phyloP scores from a whole-genome alignment of 1,140 invertebrate species.

The Berghia stephanieae region DNA sequence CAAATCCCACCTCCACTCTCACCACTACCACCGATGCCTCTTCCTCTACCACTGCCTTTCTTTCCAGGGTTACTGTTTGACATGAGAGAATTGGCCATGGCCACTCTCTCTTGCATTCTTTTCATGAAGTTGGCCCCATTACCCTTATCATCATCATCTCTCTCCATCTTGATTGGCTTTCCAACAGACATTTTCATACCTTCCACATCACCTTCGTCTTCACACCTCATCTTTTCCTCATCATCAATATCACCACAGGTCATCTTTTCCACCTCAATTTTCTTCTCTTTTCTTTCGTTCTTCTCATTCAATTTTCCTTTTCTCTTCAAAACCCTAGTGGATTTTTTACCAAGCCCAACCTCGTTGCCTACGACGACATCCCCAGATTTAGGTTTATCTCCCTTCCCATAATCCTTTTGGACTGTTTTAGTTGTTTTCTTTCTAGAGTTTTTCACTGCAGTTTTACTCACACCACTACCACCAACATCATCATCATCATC shows the following conservation, averaged over 20 bases:
- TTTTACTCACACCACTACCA: too few relatives aligned
- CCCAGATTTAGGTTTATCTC: too few relatives aligned
- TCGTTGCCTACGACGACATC: too few relatives aligned
- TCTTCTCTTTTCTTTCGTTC: slow-evolving; percentile 16
- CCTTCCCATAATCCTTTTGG: too few relatives aligned
- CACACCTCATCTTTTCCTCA: not conserved
- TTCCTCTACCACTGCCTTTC: not conserved
- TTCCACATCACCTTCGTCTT: not conserved
- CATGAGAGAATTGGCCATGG: not conserved
- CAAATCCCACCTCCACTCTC: not conserved
- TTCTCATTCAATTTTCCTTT: slow-evolving; percentile 13
- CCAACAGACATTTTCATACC: not conserved
- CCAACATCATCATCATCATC: too few relatives aligned
- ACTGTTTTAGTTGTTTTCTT: too few relatives aligned
- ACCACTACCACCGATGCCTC: not conserved
- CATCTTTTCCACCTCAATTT: not conserved
- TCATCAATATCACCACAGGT: not conserved
- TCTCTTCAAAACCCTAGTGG: not conserved
- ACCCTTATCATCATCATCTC: not conserved
- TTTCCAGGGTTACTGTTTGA: not conserved
- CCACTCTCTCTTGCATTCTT: slow-evolving; percentile 9
- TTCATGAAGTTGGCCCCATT: not conserved
- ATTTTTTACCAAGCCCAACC: slow-evolving; percentile 9
- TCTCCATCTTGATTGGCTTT: not conserved
- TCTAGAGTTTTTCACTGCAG: too few relatives aligned